These are phyloP conservation scores for Peromyscus polionotus DNA, from an alignment of 2,113 vertebrate genomes.

Conservation along the genomic window DNA sequence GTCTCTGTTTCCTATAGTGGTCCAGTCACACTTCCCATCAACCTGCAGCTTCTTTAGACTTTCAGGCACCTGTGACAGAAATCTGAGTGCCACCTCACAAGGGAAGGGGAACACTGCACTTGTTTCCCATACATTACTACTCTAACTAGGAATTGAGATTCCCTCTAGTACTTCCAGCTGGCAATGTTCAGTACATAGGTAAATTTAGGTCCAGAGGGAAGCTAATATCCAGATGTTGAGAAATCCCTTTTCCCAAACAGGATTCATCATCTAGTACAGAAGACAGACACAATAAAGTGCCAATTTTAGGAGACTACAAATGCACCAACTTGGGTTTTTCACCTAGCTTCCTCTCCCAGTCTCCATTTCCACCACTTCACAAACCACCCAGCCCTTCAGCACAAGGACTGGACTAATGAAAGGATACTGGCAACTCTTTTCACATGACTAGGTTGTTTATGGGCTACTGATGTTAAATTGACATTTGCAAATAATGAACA, in stretches of 20 bases:
- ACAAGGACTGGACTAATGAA: neutral
- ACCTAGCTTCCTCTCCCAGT: neutral
- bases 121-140: neutral
- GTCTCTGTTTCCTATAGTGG: neutral
- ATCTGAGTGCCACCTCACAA: rapidly evolving
- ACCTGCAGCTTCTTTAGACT: neutral
- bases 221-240: neutral
- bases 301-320: neutral
- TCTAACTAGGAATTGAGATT: neutral
- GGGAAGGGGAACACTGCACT: neutral
- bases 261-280: neutral
- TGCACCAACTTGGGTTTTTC: neutral
- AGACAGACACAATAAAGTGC: neutral
- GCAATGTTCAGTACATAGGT: neutral
- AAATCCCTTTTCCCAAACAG: neutral
- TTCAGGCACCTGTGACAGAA: neutral
- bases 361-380: neutral
- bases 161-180: neutral
- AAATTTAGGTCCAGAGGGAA: neutral
- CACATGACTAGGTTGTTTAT: neutral
- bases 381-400: neutral
- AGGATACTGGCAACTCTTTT: neutral
- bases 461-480: neutral
- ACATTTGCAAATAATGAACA: constrained; percentile 9
- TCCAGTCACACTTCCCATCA: too few relatives aligned